Evolutionary conservation across 2,797 vertebrate genomes (phyloP), one percentile per base, ranked within the genome.

Genomic region (Anabas testudineus): DNA sequence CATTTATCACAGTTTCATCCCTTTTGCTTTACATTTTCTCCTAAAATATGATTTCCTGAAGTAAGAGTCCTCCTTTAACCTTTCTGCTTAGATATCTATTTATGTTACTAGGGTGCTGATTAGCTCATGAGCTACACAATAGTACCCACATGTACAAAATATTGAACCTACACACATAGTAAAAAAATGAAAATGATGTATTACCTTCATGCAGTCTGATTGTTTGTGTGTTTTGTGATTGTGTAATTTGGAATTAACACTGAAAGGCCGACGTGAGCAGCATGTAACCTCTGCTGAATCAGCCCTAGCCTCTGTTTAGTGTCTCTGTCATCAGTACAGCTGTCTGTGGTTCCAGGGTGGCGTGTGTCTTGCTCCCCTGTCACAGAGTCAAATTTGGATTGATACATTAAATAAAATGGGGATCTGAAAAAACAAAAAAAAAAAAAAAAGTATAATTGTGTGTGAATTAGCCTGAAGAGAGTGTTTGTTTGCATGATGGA

Each of bases 101-200:
- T 37, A 19, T 54, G 46, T 69, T 71, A 34, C 52, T 21, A 13
- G 21, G 53, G 39, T 32, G 19, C 45, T 3, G 4, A 54, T 63
- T 54, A 16, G 19, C 36, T 53, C 9, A 45, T 54, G 12, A 53
- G 39, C 55, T 48, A 34, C 2, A 0, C 45, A 49, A 47, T 34
- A 7, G 2, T 36, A 45, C 34, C 16, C 10, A 34, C 21, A 16
- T 55, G 34, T 36, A 36, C 37, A 39, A 39, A 5, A 16, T 4
- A 43, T 10, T 42, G 12, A 39, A 22, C n/a, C 21, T 4, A 53
- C 14, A 24, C 14, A 65, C 42, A 47, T 13, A 43, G 7, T 14
- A 14, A 56, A 9, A 42, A 18, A 41, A 28, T 46, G 56, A 39
- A 42, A 57, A 60, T 73, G 43, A 63, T 30, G 3, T 30, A 53